Conservation (phyloP, 37 sponge, comb jelly and placozoan genomes). For the Mnemiopsis leidyi region DNA sequence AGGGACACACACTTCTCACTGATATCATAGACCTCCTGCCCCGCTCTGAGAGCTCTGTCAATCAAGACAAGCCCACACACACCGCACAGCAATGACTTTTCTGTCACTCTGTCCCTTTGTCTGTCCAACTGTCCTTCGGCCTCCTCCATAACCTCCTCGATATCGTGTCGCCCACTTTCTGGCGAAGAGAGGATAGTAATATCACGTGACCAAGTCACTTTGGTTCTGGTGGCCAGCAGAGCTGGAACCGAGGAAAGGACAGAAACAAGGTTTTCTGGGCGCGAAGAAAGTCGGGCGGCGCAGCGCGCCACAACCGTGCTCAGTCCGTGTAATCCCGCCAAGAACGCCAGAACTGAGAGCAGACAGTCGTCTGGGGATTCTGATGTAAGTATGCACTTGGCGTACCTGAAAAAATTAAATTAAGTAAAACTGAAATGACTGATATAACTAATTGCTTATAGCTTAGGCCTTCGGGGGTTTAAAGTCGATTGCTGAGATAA, state of each 20-base stretch:
- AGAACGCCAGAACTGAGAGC: background rate
- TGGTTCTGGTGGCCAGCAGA: background rate
- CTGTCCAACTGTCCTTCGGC: background rate
- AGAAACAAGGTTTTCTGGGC: background rate
- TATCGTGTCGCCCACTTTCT: background rate
- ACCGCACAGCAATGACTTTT: background rate
- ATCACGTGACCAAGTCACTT: background rate
- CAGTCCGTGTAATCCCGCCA: constrained; percentile 28
- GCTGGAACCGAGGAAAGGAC: constrained; percentile 25
- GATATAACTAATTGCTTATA: too few relatives aligned
- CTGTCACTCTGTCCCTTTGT: background rate
- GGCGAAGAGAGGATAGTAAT: background rate
- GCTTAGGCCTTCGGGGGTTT: too few relatives aligned
- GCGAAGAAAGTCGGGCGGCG: background rate
- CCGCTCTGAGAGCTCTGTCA: background rate
- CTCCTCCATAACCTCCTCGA: background rate
- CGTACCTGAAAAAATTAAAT: too few relatives aligned
- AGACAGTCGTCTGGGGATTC: background rate
- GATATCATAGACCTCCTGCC: background rate
- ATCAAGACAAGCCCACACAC: constrained; percentile 15
- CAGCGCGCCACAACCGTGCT: background rate
- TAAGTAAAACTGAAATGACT: too few relatives aligned
- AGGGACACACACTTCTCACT: constrained; percentile 11
- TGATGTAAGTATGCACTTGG: background rate
- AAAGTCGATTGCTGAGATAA: too few relatives aligned